Percentiles rank a stretch among this genome's conserved stretches.
Evolutionary conservation across 2,888 invertebrate species (phyloP).

Genomic region (Xanthia icteritia): DNA sequence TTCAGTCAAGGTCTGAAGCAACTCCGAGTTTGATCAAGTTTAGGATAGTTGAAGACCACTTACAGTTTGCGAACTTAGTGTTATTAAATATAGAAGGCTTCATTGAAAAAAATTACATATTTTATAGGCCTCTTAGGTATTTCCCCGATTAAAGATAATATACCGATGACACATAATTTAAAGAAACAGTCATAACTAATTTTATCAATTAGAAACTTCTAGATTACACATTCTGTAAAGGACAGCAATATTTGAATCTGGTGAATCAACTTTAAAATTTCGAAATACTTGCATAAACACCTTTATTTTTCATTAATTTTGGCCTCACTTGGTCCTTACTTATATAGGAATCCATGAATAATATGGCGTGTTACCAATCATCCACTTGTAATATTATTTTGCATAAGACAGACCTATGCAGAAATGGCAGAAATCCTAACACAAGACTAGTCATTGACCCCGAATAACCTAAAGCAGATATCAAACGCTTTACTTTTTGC

Average conservation of each 20-base stretch:
- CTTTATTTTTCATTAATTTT: background rate
- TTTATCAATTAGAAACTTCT: background rate
- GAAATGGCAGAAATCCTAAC: background rate
- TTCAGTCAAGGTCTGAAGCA: background rate
- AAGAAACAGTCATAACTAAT: no score
- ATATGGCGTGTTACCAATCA: no score
- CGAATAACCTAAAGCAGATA: background rate
- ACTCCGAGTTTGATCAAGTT: background rate
- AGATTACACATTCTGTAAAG: constrained; percentile 1
- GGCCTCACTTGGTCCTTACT: background rate
- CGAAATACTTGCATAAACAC: constrained; percentile 10
- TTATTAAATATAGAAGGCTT: background rate
- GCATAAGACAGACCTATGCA: background rate
- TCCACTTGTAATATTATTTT: background rate
- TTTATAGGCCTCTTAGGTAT: background rate
- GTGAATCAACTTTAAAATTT: background rate
- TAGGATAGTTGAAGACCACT: background rate
- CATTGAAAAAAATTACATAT: background rate
- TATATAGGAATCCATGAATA: background rate
- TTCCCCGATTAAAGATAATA: background rate
- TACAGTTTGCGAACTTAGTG: background rate
- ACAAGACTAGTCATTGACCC: background rate
- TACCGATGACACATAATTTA: background rate
- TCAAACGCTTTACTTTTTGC: background rate
- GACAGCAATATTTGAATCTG: constrained; percentile 6